Percentiles rank a stretch among this genome's conserved stretches.
Conservation (phyloP, 2,113 vertebrate species). For the Saimiri boliviensis region DNA sequence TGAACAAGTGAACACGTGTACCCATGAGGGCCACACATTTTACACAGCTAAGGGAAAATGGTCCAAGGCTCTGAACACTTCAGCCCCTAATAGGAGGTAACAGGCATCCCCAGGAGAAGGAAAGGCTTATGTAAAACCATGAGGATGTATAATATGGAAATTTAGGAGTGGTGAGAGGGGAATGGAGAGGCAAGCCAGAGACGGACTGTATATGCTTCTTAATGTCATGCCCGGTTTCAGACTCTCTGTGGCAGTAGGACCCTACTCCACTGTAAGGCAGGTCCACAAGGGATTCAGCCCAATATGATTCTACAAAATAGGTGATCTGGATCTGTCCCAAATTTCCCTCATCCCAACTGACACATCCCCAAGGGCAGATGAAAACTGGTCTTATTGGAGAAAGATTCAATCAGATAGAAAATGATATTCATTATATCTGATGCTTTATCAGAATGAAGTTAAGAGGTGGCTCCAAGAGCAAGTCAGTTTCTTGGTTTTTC, state of each 20-base stretch:
- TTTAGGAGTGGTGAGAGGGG: rapidly evolving
- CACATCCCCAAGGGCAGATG: not conserved
- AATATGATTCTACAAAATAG: not conserved
- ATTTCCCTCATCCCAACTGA: not conserved
- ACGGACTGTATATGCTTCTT: not conserved
- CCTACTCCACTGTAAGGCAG: not conserved
- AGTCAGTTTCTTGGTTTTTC: not conserved
- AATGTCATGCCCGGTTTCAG: not conserved
- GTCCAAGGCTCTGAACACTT: not conserved
- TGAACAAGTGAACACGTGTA: not conserved
- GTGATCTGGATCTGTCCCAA: not conserved
- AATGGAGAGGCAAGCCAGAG: not conserved
- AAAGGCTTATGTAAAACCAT: not conserved
- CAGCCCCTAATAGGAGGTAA: not conserved
- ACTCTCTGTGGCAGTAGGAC: not conserved
- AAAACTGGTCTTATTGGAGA: not conserved
- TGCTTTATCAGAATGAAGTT: not conserved
- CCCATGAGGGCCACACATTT: not conserved
- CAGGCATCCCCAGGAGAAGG: not conserved
- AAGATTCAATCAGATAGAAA: not conserved
- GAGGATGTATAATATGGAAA: not conserved
- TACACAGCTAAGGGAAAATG: not conserved
- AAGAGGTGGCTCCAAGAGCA: not conserved
- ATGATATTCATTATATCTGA: not conserved
- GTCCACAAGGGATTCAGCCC: not conserved